Evolutionary conservation across 1,140 invertebrate species (phyloP).

Genomic region (Trachymyrmex cornetzi): DNA sequence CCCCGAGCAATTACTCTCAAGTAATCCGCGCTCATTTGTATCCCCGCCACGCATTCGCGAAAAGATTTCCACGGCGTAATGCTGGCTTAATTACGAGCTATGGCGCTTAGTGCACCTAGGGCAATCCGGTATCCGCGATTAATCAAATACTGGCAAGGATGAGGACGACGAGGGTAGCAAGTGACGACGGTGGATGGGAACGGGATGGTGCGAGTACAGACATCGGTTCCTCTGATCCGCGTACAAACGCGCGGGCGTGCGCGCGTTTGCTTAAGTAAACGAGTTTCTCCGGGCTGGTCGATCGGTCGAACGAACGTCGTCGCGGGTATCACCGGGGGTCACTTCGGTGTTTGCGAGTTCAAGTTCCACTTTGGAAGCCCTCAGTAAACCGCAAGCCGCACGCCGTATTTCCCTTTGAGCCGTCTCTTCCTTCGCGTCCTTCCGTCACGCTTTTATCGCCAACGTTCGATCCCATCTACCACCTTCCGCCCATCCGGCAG

Average conservation of each 20-base stretch:
- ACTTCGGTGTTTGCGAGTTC: constrained; percentile 53
- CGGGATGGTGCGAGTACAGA: background rate
- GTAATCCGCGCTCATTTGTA: constrained; percentile 31
- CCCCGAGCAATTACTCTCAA: constrained; percentile 39
- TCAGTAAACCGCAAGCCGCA: constrained; percentile 61
- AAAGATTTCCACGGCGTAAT: constrained; percentile 21
- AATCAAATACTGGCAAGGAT: constrained; percentile 39
- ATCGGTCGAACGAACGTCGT: constrained; percentile 35
- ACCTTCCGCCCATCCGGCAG: background rate
- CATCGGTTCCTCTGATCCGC: constrained; percentile 59
- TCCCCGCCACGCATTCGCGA: constrained; percentile 44
- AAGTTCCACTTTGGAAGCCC: constrained; percentile 58
- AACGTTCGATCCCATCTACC: background rate
- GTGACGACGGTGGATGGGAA: background rate
- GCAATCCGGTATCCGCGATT: constrained; percentile 41
- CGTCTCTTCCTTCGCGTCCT: constrained; percentile 11
- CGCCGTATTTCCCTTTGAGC: constrained; percentile 48
- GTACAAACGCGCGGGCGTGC: constrained; percentile 56
- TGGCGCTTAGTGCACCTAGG: constrained; percentile 8
- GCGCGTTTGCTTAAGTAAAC: constrained; percentile 65
- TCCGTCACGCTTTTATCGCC: constrained; percentile 35
- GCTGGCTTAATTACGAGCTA: constrained; percentile 56
- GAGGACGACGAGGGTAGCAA: background rate
- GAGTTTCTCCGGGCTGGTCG: constrained; percentile 58
- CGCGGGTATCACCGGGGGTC: background rate